phyloP scores from a whole-genome alignment of 2,113 vertebrate species.

The Noturus placidus region DNA sequence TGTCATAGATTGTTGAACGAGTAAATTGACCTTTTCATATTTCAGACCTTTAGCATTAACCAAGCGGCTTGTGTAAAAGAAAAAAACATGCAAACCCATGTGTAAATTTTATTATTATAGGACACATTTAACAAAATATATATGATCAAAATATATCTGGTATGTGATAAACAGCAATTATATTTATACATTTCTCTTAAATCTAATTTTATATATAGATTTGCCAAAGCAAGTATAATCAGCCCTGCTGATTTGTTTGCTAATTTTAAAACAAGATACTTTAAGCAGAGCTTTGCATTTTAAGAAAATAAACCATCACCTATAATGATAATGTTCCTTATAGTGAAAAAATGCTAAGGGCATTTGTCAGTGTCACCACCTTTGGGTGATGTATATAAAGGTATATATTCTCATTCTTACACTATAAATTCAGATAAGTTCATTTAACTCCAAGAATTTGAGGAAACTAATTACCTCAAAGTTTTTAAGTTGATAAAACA shows the following conservation, averaged over 20 bases:
- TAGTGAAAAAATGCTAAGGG: conserved; percentile 1
- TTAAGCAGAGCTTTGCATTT: conserved; percentile 25
- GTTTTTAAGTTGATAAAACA: too few relatives aligned
- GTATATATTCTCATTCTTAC: neutral
- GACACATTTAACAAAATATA: neutral
- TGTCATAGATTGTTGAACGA: neutral
- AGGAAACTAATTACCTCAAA: too few relatives aligned
- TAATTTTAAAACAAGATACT: conserved; percentile 6
- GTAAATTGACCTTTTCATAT: neutral
- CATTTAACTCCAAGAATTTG: too few relatives aligned
- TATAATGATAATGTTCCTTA: neutral
- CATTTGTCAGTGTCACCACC: neutral
- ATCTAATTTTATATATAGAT: neutral
- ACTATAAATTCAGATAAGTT: too few relatives aligned
- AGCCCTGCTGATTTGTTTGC: conserved; percentile 34
- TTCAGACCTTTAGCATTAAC: neutral
- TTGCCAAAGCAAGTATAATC: conserved; percentile 25
- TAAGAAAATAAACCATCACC: neutral
- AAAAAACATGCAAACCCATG: neutral
- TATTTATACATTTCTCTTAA: neutral
- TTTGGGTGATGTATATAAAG: neutral
- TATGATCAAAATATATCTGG: neutral
- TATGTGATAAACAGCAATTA: neutral
- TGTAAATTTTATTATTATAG: conserved; percentile 12
- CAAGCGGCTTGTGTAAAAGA: neutral